A percentile compares a stretch with the other conserved stretches of the same genome.
Evolutionary conservation across 2,888 invertebrate species (phyloP).

Genomic region (Harpalus rufipes): DNA sequence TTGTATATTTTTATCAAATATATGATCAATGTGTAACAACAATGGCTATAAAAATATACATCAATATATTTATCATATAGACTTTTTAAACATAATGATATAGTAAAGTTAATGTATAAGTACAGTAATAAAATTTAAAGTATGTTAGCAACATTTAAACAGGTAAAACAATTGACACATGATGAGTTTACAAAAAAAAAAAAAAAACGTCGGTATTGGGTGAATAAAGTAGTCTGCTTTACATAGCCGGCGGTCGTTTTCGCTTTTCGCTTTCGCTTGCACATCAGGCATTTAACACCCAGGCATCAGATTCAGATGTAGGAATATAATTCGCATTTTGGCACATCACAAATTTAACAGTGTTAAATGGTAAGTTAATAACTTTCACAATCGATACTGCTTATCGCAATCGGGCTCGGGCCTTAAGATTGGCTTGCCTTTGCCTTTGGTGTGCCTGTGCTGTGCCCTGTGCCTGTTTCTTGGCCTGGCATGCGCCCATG

Average conservation of each 20-base stretch:
- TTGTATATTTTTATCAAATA: too few species aligned
- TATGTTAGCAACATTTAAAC: too few species aligned
- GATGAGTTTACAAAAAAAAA: too few species aligned
- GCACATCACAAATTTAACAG: slow-evolving; percentile 46
- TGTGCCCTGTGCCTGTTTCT: not conserved
- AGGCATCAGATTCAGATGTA: slow-evolving; percentile 23
- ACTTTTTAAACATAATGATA: too few species aligned
- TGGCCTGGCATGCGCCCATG: slow-evolving; percentile 5
- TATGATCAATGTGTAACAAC: too few species aligned
- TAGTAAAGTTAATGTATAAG: too few species aligned
- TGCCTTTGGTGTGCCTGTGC: not conserved
- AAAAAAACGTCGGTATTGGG: too few species aligned
- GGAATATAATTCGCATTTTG: slow-evolving; percentile 19
- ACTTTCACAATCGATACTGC: slow-evolving; percentile 47
- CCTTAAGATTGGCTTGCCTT: slow-evolving; percentile 25
- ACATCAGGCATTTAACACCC: slow-evolving; percentile 5
- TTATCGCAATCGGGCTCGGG: slow-evolving; percentile 32
- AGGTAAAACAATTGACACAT: too few species aligned
- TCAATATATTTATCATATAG: too few species aligned
- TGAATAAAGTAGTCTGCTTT: not conserved
- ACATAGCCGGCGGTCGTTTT: not conserved
- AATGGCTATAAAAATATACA: too few species aligned
- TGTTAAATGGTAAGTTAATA: slow-evolving; percentile 31
- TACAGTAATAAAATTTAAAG: too few species aligned
- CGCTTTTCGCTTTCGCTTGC: not conserved